Conservation (phyloP, 2,797 vertebrate species). For the Knipowitschia caucasica region DNA sequence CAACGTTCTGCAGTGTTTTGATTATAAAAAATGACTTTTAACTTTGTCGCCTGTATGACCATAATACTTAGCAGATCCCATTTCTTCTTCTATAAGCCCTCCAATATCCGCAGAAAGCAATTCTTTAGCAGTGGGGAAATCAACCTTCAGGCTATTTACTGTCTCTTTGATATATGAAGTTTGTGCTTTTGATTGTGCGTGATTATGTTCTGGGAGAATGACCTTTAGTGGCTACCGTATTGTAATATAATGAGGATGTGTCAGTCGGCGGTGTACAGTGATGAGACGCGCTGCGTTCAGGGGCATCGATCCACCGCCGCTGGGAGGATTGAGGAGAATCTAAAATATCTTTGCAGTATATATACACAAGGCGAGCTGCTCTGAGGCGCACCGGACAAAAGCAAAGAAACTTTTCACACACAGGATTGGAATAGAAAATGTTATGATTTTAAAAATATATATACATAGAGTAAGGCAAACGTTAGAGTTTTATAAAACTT, state of each 20-base stretch:
- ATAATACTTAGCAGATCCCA: constrained; percentile 49
- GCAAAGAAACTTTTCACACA: constrained; percentile 6
- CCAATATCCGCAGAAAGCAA: constrained; percentile 78
- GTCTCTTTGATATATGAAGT: constrained; percentile 98
- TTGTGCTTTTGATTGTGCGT: constrained; percentile 99
- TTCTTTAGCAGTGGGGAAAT: constrained; percentile 89
- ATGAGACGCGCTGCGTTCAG: constrained; percentile 73
- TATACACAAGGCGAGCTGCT: constrained; percentile 53
- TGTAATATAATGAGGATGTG: constrained; percentile 99
- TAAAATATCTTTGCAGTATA: constrained; percentile 65
- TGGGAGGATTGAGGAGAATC: constrained; percentile 65
- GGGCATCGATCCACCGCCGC: constrained; percentile 66
- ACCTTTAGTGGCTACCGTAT: constrained; percentile 99
- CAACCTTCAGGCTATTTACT: constrained; percentile 96
- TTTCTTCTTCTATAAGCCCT: constrained; percentile 68
- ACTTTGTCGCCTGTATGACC: background rate
- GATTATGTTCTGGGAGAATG: constrained; percentile 99
- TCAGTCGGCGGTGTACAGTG: constrained; percentile 90
- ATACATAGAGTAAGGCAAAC: background rate
- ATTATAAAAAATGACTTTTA: constrained; percentile 1
- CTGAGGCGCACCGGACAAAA: constrained; percentile 28
- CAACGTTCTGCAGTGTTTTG: background rate
- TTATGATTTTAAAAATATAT: background rate
- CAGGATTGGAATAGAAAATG: background rate
- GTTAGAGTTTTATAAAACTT: no score